Conservation (phyloP, 2,888 invertebrate genomes). For the Chelonus formosanus region DNA sequence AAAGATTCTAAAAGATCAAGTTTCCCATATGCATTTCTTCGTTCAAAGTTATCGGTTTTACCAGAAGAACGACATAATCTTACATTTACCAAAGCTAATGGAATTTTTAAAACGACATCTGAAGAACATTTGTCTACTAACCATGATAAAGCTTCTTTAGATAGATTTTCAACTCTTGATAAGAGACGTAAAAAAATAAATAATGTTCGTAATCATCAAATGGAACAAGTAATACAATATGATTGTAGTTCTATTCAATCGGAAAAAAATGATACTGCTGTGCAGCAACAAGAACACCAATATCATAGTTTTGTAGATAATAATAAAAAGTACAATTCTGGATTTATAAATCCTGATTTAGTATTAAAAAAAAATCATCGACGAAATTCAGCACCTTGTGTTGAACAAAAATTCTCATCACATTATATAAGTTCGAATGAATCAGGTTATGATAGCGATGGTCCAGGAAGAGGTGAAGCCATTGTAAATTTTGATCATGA, state of each 20-base stretch:
- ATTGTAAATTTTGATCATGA: slow-evolving; percentile 57
- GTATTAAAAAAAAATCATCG: slow-evolving; percentile 51
- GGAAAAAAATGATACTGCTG: too few species aligned
- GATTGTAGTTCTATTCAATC: too few species aligned
- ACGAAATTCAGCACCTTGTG: slow-evolving; percentile 55
- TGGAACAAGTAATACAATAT: too few species aligned
- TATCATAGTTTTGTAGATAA: slow-evolving; percentile 6
- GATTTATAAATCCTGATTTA: slow-evolving; percentile 46
- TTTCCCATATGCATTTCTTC: slow-evolving; percentile 80
- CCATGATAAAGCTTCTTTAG: slow-evolving; percentile 56
- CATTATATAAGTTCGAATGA: slow-evolving; percentile 83
- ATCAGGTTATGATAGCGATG: slow-evolving; percentile 85
- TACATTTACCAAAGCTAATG: slow-evolving; percentile 59
- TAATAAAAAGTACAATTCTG: not conserved
- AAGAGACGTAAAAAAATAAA: too few species aligned
- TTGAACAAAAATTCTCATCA: slow-evolving; percentile 64
- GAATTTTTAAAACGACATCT: slow-evolving; percentile 70
- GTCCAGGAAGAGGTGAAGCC: slow-evolving; percentile 64
- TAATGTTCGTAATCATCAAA: too few species aligned
- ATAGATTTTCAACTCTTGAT: slow-evolving; percentile 55
- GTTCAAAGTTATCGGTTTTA: slow-evolving; percentile 79
- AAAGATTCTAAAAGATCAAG: slow-evolving; percentile 70
- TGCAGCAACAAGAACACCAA: too few species aligned
- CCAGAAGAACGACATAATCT: slow-evolving; percentile 73
- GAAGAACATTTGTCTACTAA: slow-evolving; percentile 69